Evolutionary conservation across 2,113 vertebrate genomes (phyloP), one percentile per base, ranked within the genome.

Genomic region (Burhinus oedicnemus): DNA sequence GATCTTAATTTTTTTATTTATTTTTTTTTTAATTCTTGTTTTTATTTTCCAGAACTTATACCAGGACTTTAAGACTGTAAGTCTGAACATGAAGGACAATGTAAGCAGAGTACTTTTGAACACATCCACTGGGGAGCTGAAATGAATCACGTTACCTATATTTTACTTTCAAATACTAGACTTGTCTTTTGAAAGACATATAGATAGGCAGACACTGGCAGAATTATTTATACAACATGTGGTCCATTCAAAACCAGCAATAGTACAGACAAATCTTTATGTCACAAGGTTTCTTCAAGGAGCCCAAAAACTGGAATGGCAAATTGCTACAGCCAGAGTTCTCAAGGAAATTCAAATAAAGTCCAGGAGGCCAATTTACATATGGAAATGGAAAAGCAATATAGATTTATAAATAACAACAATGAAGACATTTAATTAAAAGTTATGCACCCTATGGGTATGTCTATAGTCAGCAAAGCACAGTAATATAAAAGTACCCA

Each of bases 321-420:
- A 2, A 84, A 87, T 21, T 71, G 21, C 57, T 69, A 79, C 44
- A 91, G 47, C 14, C 27, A 23, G 44, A 68, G 61, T 44, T 74
- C 72, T 78, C 36, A 71, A 57, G 19, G 74, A 87, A 92, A 95
- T 68, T 60, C 42, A 82, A 82, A 95, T n/a, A 44, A 93, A 82
- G 44, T 32, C 57, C 69, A 78, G 34, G 76, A 91, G 40, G 12
- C 40, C 44, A 84, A 85, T 84, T 92, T 72, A 65, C 22, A 71
- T 74, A 91, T 58, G 62, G 80, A 92, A 97, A 64, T 38, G 36
- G 65, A 78, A 95, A 78, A 60, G 40, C 44, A 84, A 75, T 71
- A 91, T 13, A 72, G 55, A 60, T 61, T 68, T 89, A 89, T 76
- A 93, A 93, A 96, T 89, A 97, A 94, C 83, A 95, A 92, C 87